Percentiles rank a stretch among this genome's conserved stretches.
These are phyloP conservation scores for Lagopus leucura DNA, from an alignment of 2,113 vertebrate species.

Conservation along the genomic window DNA sequence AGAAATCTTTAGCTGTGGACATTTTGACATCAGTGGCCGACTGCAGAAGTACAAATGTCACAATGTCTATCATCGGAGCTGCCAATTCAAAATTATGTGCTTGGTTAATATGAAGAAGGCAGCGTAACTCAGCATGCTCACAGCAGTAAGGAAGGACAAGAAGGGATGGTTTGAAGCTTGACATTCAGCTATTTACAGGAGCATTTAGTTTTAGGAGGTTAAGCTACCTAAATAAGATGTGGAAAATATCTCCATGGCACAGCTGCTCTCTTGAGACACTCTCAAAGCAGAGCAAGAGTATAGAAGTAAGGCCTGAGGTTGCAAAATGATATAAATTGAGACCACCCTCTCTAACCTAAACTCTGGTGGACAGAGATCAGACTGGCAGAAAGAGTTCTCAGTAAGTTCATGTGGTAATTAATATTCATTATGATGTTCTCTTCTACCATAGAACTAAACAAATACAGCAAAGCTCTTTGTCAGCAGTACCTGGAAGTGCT, in stretches of 20 bases:
- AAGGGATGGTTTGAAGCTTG: neutral
- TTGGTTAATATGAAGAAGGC: neutral
- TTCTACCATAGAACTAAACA: neutral
- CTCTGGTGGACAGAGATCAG: neutral
- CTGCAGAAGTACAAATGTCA: neutral
- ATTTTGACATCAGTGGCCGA: neutral
- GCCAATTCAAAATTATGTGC: neutral
- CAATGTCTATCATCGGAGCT: fast-evolving
- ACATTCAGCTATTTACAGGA: neutral
- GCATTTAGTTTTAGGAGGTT: neutral
- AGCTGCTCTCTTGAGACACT: neutral
- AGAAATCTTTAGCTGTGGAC: neutral
- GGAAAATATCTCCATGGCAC: neutral
- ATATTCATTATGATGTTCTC: neutral
- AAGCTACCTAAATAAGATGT: neutral
- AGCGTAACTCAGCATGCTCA: neutral
- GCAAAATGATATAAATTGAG: neutral
- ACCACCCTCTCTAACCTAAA: neutral
- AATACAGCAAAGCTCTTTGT: neutral
- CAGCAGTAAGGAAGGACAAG: neutral
- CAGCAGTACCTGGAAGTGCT: constrained; percentile 94
- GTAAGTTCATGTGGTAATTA: neutral
- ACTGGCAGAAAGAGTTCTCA: neutral
- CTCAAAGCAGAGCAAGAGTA: neutral
- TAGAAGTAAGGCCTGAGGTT: neutral